Evolutionary conservation across 2,888 invertebrate genomes (phyloP).

Genomic region (Pseudococcus jackbeardsleyi): DNA sequence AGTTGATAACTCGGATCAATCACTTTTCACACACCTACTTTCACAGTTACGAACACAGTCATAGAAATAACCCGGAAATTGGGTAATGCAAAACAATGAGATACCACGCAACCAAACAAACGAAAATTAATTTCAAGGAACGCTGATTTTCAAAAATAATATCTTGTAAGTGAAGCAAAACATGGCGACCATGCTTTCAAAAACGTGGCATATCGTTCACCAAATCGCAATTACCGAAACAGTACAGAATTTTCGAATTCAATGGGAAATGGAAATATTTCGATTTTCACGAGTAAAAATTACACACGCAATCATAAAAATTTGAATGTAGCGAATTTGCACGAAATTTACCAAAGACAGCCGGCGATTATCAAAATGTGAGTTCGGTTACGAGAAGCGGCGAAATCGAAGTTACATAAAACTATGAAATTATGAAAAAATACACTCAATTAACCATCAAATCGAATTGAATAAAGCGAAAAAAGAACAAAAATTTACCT

Average conservation of each 20-base stretch:
- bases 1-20: background rate
- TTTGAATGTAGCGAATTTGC: background rate
- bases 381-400: background rate
- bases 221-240: background rate
- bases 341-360: background rate
- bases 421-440: background rate
- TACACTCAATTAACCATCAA: background rate
- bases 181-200: constrained; percentile 62
- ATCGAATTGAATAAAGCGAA: background rate
- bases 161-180: constrained; percentile 8
- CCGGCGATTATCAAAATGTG: constrained; percentile 31
- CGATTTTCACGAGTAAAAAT: background rate
- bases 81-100: background rate
- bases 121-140: background rate
- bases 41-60: background rate
- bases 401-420: background rate
- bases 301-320: background rate
- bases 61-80: background rate
- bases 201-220: constrained; percentile 16
- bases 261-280: background rate
- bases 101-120: background rate
- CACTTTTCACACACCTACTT: background rate
- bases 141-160: background rate
- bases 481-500: constrained; percentile 35
- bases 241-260: background rate